Evolutionary conservation across 2,797 vertebrate species (phyloP).

Genomic region (Hippoglossus hippoglossus): DNA sequence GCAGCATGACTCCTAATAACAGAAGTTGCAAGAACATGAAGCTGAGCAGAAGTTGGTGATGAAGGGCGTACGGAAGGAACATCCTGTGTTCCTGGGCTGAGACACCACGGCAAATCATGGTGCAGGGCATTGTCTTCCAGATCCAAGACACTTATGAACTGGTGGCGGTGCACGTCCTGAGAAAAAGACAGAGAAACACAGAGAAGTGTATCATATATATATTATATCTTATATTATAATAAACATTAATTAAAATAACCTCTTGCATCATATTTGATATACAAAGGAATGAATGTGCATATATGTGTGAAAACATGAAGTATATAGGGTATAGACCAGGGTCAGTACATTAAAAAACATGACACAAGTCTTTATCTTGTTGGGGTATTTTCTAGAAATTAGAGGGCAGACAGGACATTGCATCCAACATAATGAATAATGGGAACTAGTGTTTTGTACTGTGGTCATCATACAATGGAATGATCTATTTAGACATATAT

Average conservation of each 20-base stretch:
- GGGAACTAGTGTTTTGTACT: too few species aligned
- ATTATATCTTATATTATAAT: too few species aligned
- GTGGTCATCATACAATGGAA: too few species aligned
- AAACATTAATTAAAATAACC: background rate
- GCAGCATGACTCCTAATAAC: conserved; percentile 53
- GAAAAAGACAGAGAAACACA: conserved; percentile 3
- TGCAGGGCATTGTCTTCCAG: conserved; percentile 81
- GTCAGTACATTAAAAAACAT: too few species aligned
- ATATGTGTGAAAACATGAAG: too few species aligned
- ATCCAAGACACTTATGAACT: conserved; percentile 87
- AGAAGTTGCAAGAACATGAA: conserved; percentile 80
- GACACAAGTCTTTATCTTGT: too few species aligned
- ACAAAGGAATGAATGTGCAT: too few species aligned
- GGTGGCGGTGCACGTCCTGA: conserved; percentile 70
- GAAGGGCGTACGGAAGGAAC: conserved; percentile 35
- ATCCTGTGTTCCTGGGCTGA: conserved; percentile 35
- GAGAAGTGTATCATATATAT: background rate
- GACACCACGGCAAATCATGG: conserved; percentile 64
- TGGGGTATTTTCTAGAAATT: too few species aligned
- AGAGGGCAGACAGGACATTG: too few species aligned
- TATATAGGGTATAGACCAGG: background rate
- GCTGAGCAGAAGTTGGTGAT: conserved; percentile 77
- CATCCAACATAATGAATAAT: too few species aligned
- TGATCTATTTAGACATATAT: too few species aligned
- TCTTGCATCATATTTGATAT: too few species aligned